Base-by-base conservation (phyloP, 2,797 vertebrate genomes). In the Synaphobranchus kaupii region DNA sequence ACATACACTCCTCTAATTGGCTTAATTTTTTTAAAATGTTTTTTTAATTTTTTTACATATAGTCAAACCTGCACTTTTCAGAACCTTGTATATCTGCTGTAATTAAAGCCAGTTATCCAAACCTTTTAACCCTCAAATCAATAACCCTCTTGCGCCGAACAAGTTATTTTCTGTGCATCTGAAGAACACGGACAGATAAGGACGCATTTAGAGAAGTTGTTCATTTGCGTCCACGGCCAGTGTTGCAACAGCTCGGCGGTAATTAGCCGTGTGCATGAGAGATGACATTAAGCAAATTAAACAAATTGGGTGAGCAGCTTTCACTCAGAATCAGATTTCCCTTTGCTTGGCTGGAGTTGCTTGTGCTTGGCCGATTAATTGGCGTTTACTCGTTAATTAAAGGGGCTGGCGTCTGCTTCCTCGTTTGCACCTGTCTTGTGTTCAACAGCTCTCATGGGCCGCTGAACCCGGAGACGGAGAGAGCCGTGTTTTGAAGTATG, bases 321-420 rank as follows among this genome's bases (percentile, higher is more conserved):
- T 80, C 76, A 78, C 34, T 78, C 31, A 22, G 76, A 25, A 48
- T 80, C 76, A 80, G 44, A 80, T 48, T 25, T 25, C 10, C 44
- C 1, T 80, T 48, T 80, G 44, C 76, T 47, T 48, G 76, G 44
- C 76, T 48, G 44, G 76, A 80, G 39, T 44, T 34, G 15, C 44
- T 22, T 80, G 39, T 80, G 44, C 39, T 48, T 25, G 76, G 17
- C 76, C 44, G 22, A 48, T 44, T 47, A 80, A 80, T 80, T 80
- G 39, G 76, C 44, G 76, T 80, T 80, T 80, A 48, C 76, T n/a
- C 44, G 44, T 48, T 80, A 80, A 80, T 80, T 80, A 80, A 80
- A 80, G 44, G 44, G 39, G 20, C 44, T 80, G 44, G 17, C 44
- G 10, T 80, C 76, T 47, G 76, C 15, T 80, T 78, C 76, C 76